Evolutionary conservation across 2,888 invertebrate species (phyloP).

Genomic region (Falcaria lacertinaria): DNA sequence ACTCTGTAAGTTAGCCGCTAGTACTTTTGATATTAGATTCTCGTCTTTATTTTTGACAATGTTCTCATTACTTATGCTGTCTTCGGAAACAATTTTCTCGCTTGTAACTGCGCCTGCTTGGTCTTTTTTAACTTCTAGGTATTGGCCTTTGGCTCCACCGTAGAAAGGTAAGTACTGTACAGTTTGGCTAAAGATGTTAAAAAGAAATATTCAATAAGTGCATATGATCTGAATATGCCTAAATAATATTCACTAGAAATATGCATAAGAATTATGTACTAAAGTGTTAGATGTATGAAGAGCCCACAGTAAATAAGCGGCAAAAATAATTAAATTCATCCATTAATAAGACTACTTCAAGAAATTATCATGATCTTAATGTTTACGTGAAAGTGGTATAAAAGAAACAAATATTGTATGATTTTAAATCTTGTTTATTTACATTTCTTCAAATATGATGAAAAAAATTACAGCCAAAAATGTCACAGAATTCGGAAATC

Average conservation of each 20-base stretch:
- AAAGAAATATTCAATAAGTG: constrained; percentile 4
- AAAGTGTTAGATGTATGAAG: too few relatives aligned
- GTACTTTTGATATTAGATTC: constrained; percentile 60
- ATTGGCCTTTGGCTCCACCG: constrained; percentile 86
- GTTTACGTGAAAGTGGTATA: too few relatives aligned
- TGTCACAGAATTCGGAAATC: constrained; percentile 40
- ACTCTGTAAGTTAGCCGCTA: constrained; percentile 77
- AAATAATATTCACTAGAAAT: too few relatives aligned
- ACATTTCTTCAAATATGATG: neutral
- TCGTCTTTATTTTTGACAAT: constrained; percentile 58
- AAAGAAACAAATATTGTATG: neutral
- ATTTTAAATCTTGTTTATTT: neutral
- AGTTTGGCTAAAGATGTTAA: constrained; percentile 36
- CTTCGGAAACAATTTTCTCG: constrained; percentile 70
- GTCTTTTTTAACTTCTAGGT: constrained; percentile 80
- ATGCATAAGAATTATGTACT: too few relatives aligned
- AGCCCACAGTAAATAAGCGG: too few relatives aligned
- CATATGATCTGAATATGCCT: neutral
- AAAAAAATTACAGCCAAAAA: constrained; percentile 1
- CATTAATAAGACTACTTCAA: too few relatives aligned
- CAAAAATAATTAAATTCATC: too few relatives aligned
- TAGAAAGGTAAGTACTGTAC: constrained; percentile 82
- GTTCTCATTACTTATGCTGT: constrained; percentile 61
- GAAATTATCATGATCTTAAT: too few relatives aligned
- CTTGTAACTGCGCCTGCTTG: constrained; percentile 70